Conservation (phyloP, 1,140 invertebrate species). For the Apocrypta bakeri region DNA sequence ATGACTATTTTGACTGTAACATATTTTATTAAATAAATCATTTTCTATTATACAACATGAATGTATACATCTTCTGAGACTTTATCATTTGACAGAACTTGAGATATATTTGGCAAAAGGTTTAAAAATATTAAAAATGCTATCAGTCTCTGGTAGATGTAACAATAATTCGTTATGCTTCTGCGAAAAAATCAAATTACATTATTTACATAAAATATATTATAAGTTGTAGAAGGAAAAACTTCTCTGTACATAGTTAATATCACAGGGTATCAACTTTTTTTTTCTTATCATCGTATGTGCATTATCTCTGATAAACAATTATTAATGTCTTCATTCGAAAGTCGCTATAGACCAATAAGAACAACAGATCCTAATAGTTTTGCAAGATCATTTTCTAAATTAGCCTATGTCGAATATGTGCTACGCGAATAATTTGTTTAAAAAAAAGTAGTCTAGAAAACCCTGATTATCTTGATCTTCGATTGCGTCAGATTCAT, state of each 20-base stretch:
- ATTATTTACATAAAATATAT: slow-evolving; percentile 47
- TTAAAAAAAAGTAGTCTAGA: slow-evolving; percentile 65
- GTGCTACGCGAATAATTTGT: slow-evolving; percentile 66
- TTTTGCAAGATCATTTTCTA: not conserved
- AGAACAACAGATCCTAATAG: not conserved
- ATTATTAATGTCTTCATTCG: not conserved
- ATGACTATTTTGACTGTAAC: not conserved
- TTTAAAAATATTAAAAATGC: slow-evolving; percentile 35
- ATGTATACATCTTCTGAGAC: slow-evolving; percentile 27
- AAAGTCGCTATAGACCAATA: not conserved
- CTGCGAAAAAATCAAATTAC: slow-evolving; percentile 27
- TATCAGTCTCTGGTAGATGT: slow-evolving; percentile 33
- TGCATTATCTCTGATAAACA: not conserved
- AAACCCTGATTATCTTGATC: slow-evolving; percentile 62
- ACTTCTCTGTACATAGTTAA: slow-evolving; percentile 32
- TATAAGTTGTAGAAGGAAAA: slow-evolving; percentile 12
- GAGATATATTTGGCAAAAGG: slow-evolving; percentile 9
- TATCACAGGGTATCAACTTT: slow-evolving; percentile 38
- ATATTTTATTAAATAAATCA: slow-evolving; percentile 44
- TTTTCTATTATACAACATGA: slow-evolving; percentile 50
- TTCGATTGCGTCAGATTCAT: slow-evolving; percentile 49
- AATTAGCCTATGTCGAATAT: not conserved
- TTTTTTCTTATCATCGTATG: not conserved
- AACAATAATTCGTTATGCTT: slow-evolving; percentile 11
- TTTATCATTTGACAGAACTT: slow-evolving; percentile 25